Percentiles rank a stretch among this genome's conserved stretches.
These are phyloP conservation scores for Sceliomorpha sp. DNA, from an alignment of 2,888 invertebrate genomes.

Conservation along the genomic window DNA sequence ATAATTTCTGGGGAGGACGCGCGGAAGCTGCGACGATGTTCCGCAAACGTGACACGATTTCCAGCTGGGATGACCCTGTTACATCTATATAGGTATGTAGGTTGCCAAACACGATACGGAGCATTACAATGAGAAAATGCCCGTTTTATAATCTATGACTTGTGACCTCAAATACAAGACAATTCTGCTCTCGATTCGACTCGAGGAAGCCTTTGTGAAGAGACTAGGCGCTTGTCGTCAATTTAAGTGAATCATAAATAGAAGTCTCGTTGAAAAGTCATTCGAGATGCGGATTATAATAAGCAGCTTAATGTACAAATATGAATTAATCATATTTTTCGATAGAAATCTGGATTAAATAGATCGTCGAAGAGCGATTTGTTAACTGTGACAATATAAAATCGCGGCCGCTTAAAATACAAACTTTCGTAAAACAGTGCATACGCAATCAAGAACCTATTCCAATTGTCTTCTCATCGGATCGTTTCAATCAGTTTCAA, in stretches of 20 bases:
- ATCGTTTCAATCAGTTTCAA: conserved; percentile 47
- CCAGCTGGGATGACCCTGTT: conserved; percentile 7
- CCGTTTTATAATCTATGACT: no score
- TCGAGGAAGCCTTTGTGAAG: no score
- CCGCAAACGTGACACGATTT: conserved; percentile 18
- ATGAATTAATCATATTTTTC: no score
- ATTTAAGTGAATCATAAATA: no score
- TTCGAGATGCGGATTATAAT: no score
- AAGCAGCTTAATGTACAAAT: no score
- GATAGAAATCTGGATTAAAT: no score
- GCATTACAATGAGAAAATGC: background rate
- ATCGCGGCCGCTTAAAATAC: no score
- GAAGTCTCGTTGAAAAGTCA: no score
- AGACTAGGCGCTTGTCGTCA: no score
- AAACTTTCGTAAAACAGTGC: background rate
- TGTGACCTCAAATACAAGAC: background rate
- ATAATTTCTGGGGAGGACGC: conserved; percentile 42
- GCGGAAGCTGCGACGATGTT: conserved; percentile 1
- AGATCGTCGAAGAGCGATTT: background rate
- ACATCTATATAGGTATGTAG: conserved; percentile 8
- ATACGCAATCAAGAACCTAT: background rate
- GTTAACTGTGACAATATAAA: background rate
- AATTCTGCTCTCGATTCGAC: no score
- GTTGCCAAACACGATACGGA: background rate
- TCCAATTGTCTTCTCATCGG: conserved; percentile 4